These are phyloP conservation scores for Mythimna lalbum DNA, from an alignment of 2,888 invertebrate species.

Conservation along the genomic window DNA sequence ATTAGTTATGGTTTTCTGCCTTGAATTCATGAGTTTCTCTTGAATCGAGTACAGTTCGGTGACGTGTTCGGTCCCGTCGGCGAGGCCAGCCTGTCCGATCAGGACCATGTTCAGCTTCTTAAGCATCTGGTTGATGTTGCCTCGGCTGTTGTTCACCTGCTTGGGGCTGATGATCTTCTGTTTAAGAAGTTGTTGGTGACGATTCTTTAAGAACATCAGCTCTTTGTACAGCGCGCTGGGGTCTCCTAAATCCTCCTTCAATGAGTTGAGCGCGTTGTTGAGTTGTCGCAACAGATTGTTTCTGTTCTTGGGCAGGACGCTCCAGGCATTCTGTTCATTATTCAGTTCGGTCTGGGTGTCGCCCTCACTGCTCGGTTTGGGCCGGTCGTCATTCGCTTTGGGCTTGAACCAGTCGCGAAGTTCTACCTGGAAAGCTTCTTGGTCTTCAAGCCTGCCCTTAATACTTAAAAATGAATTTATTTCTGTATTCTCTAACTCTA, in stretches of 20 bases:
- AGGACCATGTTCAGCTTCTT: conserved; percentile 90
- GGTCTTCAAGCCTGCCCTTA: conserved; percentile 86
- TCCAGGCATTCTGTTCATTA: conserved; percentile 49
- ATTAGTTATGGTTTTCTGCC: conserved; percentile 76
- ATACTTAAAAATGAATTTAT: conserved; percentile 83
- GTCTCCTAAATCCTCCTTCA: conserved; percentile 88
- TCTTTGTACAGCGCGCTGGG: conserved; percentile 84
- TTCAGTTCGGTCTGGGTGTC: conserved; percentile 46
- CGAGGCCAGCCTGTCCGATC: conserved; percentile 91
- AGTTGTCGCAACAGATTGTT: conserved; percentile 77
- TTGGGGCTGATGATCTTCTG: conserved; percentile 79
- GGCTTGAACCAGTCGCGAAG: conserved; percentile 82
- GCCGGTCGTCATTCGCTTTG: conserved; percentile 50
- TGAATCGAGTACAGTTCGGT: conserved; percentile 81
- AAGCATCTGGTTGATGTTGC: conserved; percentile 84
- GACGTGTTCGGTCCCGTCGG: conserved; percentile 86
- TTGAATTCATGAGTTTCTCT: conserved; percentile 76
- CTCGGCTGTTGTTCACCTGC: conserved; percentile 76
- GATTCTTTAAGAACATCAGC: conserved; percentile 82
- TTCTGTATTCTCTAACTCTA: conserved; percentile 81
- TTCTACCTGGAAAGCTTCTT: conserved; percentile 88
- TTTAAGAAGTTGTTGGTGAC: conserved; percentile 81
- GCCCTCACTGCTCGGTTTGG: conserved; percentile 61
- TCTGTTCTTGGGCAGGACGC: conserved; percentile 81
- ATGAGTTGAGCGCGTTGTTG: conserved; percentile 77